Conservation (phyloP, 1,140 invertebrate genomes). For the Cepaea nemoralis region DNA sequence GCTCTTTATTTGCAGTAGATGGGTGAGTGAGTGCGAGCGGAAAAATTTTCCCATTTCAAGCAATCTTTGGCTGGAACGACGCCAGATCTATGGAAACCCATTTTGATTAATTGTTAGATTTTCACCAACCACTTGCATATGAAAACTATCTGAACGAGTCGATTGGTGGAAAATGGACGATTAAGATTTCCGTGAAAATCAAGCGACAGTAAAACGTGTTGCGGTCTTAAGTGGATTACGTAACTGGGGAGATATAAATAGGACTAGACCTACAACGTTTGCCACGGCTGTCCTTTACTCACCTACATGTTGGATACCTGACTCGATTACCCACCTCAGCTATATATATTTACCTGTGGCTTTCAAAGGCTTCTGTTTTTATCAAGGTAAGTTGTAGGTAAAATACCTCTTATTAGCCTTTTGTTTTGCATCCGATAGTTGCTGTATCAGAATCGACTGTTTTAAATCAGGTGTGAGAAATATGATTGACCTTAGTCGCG, state of each 20-base stretch:
- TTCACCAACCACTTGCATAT: background rate
- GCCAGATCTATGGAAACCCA: background rate
- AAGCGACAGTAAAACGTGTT: background rate
- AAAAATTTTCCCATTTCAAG: slow-evolving; percentile 3
- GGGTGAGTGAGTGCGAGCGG: background rate
- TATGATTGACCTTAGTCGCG: too few relatives aligned
- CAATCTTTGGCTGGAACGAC: background rate
- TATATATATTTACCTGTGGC: background rate
- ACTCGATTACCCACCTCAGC: background rate
- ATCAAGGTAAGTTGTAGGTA: background rate
- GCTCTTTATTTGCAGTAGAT: slow-evolving; percentile 9
- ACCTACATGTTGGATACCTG: background rate
- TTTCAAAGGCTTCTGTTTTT: background rate
- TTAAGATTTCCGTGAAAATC: background rate
- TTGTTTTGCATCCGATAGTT: too few relatives aligned
- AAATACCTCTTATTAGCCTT: too few relatives aligned
- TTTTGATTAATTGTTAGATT: background rate
- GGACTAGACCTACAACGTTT: background rate
- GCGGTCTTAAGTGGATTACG: slow-evolving; percentile 1
- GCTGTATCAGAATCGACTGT: too few relatives aligned
- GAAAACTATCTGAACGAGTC: background rate
- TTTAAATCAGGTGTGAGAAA: too few relatives aligned
- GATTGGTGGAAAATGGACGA: slow-evolving; percentile 10
- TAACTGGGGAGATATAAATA: background rate
- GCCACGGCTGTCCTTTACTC: background rate